Evolutionary conservation across 2,113 vertebrate species (phyloP).

Genomic region (Grammomys surdaster): DNA sequence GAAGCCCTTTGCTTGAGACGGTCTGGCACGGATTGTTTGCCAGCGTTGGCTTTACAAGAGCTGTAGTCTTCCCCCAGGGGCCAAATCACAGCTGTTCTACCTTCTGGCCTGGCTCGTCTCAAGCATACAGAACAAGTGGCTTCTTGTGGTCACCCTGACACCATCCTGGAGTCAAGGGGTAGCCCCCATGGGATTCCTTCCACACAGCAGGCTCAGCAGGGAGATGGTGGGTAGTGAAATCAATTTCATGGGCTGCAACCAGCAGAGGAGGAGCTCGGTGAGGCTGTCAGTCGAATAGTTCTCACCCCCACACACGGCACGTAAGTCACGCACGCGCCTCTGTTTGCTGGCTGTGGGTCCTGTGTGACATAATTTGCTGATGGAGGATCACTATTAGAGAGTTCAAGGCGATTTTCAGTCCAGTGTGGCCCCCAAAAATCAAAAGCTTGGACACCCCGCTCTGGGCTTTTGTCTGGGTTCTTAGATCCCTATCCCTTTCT

Average conservation of each 20-base stretch:
- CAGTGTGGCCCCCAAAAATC: background rate
- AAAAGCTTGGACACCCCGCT: background rate
- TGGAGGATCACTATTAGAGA: background rate
- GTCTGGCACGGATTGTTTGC: background rate
- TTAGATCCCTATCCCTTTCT: background rate
- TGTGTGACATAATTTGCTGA: background rate
- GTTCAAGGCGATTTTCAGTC: too few species aligned
- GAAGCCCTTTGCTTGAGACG: background rate
- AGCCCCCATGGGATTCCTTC: background rate
- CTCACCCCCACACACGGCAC: background rate
- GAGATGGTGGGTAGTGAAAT: slow-evolving; percentile 44
- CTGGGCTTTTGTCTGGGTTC: background rate
- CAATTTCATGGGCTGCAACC: slow-evolving; percentile 43
- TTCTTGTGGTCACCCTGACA: background rate
- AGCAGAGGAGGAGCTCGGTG: background rate
- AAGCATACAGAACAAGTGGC: too few species aligned
- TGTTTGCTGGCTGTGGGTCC: background rate
- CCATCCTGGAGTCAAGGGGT: too few species aligned
- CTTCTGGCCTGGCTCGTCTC: background rate
- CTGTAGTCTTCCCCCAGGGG: background rate
- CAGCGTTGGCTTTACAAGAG: too few species aligned
- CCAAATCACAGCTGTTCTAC: rapidly evolving
- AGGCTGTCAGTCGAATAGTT: background rate
- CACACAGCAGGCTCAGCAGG: background rate
- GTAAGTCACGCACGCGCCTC: too few species aligned